Conservation (phyloP, 1,140 invertebrate species). For the Rhyzopertha dominica region DNA sequence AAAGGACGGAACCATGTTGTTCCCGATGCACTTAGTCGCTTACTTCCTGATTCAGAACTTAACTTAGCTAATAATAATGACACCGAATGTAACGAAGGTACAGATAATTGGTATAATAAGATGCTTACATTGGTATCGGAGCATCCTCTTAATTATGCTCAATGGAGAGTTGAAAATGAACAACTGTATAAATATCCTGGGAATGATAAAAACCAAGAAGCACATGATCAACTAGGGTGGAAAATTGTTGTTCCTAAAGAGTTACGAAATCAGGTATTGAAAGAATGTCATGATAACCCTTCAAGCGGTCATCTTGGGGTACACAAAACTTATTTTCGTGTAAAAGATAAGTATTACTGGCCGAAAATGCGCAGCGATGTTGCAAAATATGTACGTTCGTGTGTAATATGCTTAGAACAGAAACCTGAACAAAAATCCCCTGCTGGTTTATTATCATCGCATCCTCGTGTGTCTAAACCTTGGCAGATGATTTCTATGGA, state of each 20-base stretch:
- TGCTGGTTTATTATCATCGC: no score
- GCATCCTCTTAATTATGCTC: background rate
- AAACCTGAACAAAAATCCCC: constrained; percentile 6
- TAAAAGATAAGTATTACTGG: constrained; percentile 12
- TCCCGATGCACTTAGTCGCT: constrained; percentile 30
- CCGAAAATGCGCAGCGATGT: constrained; percentile 17
- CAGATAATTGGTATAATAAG: background rate
- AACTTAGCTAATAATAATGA: no score
- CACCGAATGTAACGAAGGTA: background rate
- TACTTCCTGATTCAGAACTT: background rate
- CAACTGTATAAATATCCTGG: constrained; percentile 6
- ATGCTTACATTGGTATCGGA: background rate
- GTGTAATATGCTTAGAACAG: constrained; percentile 1
- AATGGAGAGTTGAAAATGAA: constrained; percentile 4
- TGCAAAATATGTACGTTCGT: constrained; percentile 7
- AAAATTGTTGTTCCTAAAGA: constrained; percentile 8
- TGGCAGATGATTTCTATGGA: no score
- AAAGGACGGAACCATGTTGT: constrained; percentile 31
- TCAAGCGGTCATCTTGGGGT: constrained; percentile 5
- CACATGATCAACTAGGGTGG: background rate
- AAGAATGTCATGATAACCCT: constrained; percentile 6
- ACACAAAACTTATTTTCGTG: constrained; percentile 5
- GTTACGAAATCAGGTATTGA: background rate
- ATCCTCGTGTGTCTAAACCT: no score
- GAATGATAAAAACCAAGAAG: background rate